These are phyloP conservation scores for Hormaphis cornu DNA, from an alignment of 1,140 invertebrate genomes.

Conservation along the genomic window DNA sequence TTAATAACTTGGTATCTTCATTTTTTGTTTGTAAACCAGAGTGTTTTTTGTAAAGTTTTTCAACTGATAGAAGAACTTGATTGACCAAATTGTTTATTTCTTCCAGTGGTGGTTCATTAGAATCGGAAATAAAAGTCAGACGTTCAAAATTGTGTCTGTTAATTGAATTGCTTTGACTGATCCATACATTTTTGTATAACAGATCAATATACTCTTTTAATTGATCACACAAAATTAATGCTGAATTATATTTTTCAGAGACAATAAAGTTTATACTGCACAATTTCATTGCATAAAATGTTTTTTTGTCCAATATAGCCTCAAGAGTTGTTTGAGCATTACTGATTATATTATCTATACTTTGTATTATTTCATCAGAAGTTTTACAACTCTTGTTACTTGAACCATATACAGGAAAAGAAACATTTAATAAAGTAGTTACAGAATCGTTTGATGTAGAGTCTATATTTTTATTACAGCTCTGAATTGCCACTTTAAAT, in stretches of 20 bases:
- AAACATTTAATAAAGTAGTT: background rate
- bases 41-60: slow-evolving; percentile 60
- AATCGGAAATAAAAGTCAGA: background rate
- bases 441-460: background rate
- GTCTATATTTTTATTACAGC: background rate
- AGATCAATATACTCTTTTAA: background rate
- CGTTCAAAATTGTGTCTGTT: background rate
- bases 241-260: background rate
- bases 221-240: background rate
- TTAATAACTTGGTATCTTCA: slow-evolving; percentile 38
- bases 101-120: background rate
- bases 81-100: slow-evolving; percentile 32
- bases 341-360: background rate
- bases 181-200: background rate
- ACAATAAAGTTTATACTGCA: background rate
- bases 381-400: background rate
- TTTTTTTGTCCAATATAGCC: background rate
- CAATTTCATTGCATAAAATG: slow-evolving; percentile 1
- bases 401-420: no score
- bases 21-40: slow-evolving; percentile 40
- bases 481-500: background rate
- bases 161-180: background rate
- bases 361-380: background rate
- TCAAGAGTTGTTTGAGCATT: background rate
- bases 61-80: slow-evolving; percentile 53